Percentiles rank a stretch among this genome's conserved stretches.
Conservation (phyloP, 2,113 vertebrate species). For the Upupa epops region DNA sequence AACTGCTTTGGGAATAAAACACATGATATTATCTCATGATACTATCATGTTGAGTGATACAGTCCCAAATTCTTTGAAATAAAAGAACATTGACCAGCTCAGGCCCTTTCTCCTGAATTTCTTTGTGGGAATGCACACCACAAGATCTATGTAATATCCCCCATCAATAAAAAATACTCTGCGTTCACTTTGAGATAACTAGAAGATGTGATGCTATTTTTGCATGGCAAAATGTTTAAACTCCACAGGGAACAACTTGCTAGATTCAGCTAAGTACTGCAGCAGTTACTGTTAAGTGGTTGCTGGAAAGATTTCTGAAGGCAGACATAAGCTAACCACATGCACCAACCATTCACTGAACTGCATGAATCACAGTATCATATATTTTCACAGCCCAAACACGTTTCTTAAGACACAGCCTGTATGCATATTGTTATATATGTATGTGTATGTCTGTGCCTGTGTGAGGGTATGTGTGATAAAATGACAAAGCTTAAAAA, state of each 20-base stretch:
- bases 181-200: background rate
- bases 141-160: background rate
- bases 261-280: background rate
- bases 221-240: background rate
- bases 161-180: background rate
- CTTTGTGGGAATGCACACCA: background rate
- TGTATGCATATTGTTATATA: background rate
- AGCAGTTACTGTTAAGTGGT: background rate
- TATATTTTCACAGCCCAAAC: background rate
- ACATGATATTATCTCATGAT: background rate
- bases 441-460: accelerated
- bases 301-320: background rate
- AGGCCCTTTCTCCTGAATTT: background rate
- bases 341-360: background rate
- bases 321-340: background rate
- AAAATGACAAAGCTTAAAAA: background rate
- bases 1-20: background rate
- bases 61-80: background rate
- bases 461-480: background rate
- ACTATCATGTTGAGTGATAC: background rate
- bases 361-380: background rate
- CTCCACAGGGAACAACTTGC: background rate
- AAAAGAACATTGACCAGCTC: background rate
- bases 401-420: background rate
- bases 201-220: background rate